Percentiles rank a stretch among this genome's conserved stretches.
Evolutionary conservation across 2,113 vertebrate species (phyloP).

Genomic region (Sialia sialis): DNA sequence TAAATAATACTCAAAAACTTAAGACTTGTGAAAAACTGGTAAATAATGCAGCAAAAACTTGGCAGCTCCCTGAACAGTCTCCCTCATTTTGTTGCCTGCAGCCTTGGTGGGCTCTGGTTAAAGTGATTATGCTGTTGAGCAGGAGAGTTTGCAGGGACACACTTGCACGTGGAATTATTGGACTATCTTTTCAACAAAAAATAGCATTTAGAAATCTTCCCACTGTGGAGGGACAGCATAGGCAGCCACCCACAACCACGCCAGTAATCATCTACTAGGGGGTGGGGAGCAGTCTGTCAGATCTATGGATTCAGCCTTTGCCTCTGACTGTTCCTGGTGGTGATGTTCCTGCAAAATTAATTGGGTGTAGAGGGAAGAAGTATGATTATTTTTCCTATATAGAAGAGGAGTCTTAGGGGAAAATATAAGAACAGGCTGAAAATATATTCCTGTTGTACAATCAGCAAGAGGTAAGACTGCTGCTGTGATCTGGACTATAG

Average conservation of each 20-base stretch:
- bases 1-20: background rate
- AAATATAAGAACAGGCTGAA: background rate
- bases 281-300: background rate
- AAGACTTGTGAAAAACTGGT: background rate
- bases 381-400: background rate
- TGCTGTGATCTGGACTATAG: background rate
- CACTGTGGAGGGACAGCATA: background rate
- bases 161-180: background rate
- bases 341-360: background rate
- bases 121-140: background rate
- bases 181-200: background rate
- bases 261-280: background rate
- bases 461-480: background rate
- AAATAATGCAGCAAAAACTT: background rate
- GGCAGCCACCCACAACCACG: fast-evolving
- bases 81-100: background rate
- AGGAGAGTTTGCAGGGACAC: background rate
- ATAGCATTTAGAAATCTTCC: background rate
- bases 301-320: background rate
- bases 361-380: background rate
- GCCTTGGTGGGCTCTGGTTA: background rate
- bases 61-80: background rate
- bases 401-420: background rate
- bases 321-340: background rate
- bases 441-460: background rate